A percentile compares a stretch with the other conserved stretches of the same genome.
Evolutionary conservation across 2,113 vertebrate species (phyloP).

Genomic region (Cathartes aura): DNA sequence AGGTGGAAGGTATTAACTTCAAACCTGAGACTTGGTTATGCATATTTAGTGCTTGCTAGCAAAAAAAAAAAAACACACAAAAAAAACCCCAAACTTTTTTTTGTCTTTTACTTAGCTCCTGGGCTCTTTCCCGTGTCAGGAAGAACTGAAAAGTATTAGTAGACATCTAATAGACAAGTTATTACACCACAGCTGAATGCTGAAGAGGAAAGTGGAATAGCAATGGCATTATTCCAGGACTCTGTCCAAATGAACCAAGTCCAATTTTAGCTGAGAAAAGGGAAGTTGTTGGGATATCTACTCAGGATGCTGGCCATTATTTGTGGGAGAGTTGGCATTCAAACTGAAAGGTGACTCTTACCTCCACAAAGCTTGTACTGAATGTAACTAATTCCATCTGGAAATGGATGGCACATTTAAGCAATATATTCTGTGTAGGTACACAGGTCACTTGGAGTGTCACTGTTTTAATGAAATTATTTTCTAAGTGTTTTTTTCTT

Average conservation of each 20-base stretch:
- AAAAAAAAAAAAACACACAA: not conserved
- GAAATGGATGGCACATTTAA: not conserved
- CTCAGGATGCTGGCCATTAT: not conserved
- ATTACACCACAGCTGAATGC: not conserved
- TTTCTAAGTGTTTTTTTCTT: not conserved
- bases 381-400: not conserved
- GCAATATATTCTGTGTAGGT: not conserved
- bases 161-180: not conserved
- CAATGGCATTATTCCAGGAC: not conserved
- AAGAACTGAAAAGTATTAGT: not conserved
- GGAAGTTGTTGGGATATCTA: not conserved
- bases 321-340: not conserved
- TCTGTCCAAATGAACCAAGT: not conserved
- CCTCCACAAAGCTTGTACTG: not conserved
- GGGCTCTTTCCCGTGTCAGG: not conserved
- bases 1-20: not conserved
- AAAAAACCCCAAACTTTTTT: not conserved
- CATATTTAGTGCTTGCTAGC: not conserved
- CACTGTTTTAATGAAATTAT: not conserved
- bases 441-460: not conserved
- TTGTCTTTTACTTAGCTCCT: not conserved
- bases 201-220: not conserved
- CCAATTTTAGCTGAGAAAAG: not conserved
- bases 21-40: not conserved
- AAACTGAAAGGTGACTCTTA: not conserved